A percentile compares a stretch with the other conserved stretches of the same genome.
phyloP scores from a whole-genome alignment of 2,888 invertebrate species.

The Rhagophthalmus giganteus region DNA sequence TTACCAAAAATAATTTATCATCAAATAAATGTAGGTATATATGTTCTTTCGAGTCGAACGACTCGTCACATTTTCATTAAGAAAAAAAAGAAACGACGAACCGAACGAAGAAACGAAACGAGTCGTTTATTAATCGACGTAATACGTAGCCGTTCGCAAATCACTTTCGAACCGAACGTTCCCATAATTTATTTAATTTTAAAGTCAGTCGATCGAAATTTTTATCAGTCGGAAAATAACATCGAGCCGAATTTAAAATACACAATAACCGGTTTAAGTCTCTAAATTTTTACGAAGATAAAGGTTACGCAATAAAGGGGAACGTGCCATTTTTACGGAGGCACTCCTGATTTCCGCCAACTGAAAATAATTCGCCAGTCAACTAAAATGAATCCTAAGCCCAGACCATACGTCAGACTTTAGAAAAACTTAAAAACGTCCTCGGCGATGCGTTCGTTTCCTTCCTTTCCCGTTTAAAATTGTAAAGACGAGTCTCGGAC shows the following conservation, averaged over 20 bases:
- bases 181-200: no score
- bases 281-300: conserved; percentile 19
- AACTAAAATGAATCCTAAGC: conserved; percentile 19
- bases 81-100: no score
- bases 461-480: background rate
- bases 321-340: conserved; percentile 9
- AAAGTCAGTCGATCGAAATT: no score
- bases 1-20: no score
- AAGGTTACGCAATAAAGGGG: conserved; percentile 14
- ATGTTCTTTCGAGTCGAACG: no score
- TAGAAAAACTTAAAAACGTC: background rate
- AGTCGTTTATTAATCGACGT: no score
- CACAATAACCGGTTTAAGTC: conserved; percentile 10
- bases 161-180: no score
- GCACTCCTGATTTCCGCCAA: conserved; percentile 7
- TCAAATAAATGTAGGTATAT: no score
- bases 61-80: no score
- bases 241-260: conserved; percentile 10
- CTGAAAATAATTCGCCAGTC: conserved; percentile 21
- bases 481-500: background rate
- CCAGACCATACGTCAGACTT: conserved; percentile 13
- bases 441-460: background rate
- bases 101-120: no score
- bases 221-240: no score
- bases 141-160: no score